Base-by-base conservation (phyloP, 2,797 vertebrate genomes). In the Phataginus tricuspis region DNA sequence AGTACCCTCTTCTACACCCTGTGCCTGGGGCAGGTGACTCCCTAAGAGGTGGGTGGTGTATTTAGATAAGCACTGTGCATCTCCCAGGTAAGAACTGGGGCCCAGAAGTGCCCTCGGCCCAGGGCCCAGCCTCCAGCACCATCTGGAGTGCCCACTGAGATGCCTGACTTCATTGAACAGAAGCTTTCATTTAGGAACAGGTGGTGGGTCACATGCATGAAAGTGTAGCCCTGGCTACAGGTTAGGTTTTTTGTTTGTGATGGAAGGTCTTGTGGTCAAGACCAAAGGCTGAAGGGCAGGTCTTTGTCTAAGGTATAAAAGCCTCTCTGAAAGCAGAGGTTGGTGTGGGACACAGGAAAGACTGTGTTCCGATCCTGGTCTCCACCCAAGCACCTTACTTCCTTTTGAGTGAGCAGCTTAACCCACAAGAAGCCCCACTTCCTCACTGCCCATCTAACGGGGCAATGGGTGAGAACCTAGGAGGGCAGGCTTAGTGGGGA, bases 1-100 rank as follows among this genome's bases (percentile, higher is more conserved):
- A 10, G 8, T 1, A 1, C 1, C 2, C 4, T 10, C 0, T 5
- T 3, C 3, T 3, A 1, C 0, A 1, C 9, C 14, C 27, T 0
- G 1, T 5, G 42, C 25, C 37, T 12, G 2, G 23, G 27, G n/a
- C 64, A 29, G 84, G 42, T 4, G 2, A 0, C 11, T 23, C 59
- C 63, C 82, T 7, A 0, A 2, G 66, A n/a, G 42, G 18, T 2
- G 0, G 18, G 34, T 0, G 0, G 25, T 16, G 1, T 1, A 1
- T 51, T 21, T 0, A 23, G 42, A 0, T 31, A 3, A 53, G 63
- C 7, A 8, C 7, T 1, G 11, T 2, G 11, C 0, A 0, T 51
- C 42, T 42, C 13, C 1, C 39, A 12, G 64, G 5, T 5, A 4
- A 21, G 57, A 49, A 4, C 0, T 0, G 12, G 57, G 7, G n/a